Conservation (phyloP, 2,113 vertebrate species). For the Rhinoptilus africanus region DNA sequence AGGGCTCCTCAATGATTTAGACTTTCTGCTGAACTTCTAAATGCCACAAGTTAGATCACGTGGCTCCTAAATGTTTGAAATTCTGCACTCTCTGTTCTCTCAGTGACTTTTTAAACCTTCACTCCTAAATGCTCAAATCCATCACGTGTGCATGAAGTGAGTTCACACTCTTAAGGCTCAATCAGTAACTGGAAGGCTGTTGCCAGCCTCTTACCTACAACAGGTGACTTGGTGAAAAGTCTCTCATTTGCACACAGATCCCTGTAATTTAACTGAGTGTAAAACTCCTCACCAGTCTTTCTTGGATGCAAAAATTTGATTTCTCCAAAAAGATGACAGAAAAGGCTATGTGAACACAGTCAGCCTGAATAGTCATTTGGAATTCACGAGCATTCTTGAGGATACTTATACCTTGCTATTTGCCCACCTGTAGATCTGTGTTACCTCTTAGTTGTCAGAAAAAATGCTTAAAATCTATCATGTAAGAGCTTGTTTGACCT, state of each 20-base stretch:
- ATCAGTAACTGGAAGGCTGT: background rate
- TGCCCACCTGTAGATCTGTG: slow-evolving; percentile 13
- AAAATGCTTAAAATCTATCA: slow-evolving; percentile 55
- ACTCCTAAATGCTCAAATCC: background rate
- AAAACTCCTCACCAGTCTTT: background rate
- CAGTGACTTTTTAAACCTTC: background rate
- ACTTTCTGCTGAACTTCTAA: background rate
- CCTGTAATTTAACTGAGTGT: background rate
- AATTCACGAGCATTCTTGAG: background rate
- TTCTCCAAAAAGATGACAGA: background rate
- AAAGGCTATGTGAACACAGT: background rate
- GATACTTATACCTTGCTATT: background rate
- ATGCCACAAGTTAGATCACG: background rate
- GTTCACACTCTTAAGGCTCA: background rate
- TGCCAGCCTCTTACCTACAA: background rate
- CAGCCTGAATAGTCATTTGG: background rate
- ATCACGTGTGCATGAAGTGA: background rate
- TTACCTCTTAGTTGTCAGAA: slow-evolving; percentile 56
- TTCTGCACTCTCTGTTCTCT: background rate
- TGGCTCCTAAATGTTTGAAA: background rate
- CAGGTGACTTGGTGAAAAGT: background rate
- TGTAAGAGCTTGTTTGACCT: slow-evolving; percentile 67
- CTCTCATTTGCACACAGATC: background rate
- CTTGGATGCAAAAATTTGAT: background rate
- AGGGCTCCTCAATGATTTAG: background rate